Base-by-base conservation (phyloP, 2,113 vertebrate genomes). In the Sus scrofa region DNA sequence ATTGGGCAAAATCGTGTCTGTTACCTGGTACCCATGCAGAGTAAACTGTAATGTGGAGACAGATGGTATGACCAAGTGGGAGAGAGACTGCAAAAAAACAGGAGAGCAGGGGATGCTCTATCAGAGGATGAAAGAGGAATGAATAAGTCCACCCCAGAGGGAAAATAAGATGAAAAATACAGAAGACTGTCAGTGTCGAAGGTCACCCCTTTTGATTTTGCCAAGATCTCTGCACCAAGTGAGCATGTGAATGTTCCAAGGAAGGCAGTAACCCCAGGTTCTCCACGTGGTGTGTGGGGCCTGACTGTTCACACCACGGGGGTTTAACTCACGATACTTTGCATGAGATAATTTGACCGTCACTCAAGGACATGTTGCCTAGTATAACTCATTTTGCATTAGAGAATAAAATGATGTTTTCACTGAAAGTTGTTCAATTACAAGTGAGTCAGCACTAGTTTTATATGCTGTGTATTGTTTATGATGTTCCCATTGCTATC, bases 21-120 rank as follows among this genome's bases (percentile, higher is more conserved):
- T 88, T 98, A 98, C 98, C 98, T 98, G 98, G 98, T 98, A 96
- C 86, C 96, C 98, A 97, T 86, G 97, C 97, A 98, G 97, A 97
- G 94, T 97, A 98, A 98, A 97, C 97, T 98, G 97, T 93, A 97
- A 97, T 97, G 92, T 97, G 78, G 82, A 98, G 97, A 97, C 98
- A 98, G 98, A 98, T 98, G 98, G 97, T 95, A 93, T 63, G 89
- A 96, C 93, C 98, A 97, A 98, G 96, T 60, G 86, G 26, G 97
- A 97, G 94, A 97, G 95, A 98, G 74, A 97, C 91, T 98, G 85
- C 74, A 97, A 97, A 97, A 97, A 94, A 97, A 88, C 94, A 75
- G 79, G 68, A 89, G 93, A 95, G 89, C 88, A 96, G 20, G n/a
- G n/a, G n/a, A 95, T 97, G 91, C 75, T 96, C 67, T 82, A 83